These are phyloP conservation scores for Gonocerus acuteangulatus DNA, from an alignment of 2,888 invertebrate species.

Conservation along the genomic window DNA sequence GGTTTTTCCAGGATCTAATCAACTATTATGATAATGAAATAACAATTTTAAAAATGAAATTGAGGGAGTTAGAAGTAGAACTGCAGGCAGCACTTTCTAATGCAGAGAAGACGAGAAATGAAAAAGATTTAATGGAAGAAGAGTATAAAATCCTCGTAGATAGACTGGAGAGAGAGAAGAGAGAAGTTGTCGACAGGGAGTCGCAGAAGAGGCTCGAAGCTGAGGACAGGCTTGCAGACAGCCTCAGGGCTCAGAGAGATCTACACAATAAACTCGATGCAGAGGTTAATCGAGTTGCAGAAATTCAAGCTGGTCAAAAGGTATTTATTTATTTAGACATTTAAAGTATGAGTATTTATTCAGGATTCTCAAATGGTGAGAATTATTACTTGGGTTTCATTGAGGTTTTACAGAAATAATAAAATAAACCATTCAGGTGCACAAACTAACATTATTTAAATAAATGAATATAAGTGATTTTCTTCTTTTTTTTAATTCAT, in stretches of 20 bases:
- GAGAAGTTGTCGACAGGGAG: conserved; percentile 29
- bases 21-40: conserved; percentile 32
- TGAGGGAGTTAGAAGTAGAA: conserved; percentile 43
- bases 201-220: conserved; percentile 29
- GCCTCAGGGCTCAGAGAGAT: conserved; percentile 27
- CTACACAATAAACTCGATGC: conserved; percentile 28
- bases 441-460: no score
- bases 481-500: no score
- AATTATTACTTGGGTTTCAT: no score
- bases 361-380: no score
- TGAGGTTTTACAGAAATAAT: no score
- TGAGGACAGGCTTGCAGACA: conserved; percentile 31
- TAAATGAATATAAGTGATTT: no score
- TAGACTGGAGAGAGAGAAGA: conserved; percentile 30
- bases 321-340: no score
- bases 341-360: no score
- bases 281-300: conserved; percentile 24
- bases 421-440: no score
- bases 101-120: conserved; percentile 29
- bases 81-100: conserved; percentile 36
- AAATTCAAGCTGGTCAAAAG: conserved; percentile 30
- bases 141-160: conserved; percentile 35
- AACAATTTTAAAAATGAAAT: conserved; percentile 17
- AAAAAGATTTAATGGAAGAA: conserved; percentile 27
- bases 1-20: conserved; percentile 6